Conservation (phyloP, 2,113 vertebrate genomes). For the Enhydra lutris region DNA sequence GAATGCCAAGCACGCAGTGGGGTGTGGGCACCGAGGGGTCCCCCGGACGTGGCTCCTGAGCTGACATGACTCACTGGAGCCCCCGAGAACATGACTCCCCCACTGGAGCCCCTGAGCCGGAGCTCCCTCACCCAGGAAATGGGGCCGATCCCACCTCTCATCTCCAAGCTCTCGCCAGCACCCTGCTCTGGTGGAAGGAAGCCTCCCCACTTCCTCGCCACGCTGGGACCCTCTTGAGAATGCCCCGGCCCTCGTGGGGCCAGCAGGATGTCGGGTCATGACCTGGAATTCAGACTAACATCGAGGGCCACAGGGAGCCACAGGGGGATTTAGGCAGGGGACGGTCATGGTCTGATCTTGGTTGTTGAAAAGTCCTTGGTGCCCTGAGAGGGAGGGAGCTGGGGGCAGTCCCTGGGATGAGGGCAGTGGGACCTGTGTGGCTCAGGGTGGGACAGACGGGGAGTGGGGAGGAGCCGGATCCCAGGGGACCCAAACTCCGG, state of each 20-base stretch:
- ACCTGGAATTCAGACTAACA: accelerated
- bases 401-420: no score
- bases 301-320: not conserved
- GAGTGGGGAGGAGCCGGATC: not conserved
- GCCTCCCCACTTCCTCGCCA: accelerated
- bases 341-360: accelerated
- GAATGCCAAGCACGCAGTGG: accelerated
- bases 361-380: not conserved
- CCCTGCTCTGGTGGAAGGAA: not conserved
- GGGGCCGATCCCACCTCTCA: accelerated
- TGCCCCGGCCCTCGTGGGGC: accelerated
- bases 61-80: accelerated
- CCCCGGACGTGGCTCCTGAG: accelerated
- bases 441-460: no score
- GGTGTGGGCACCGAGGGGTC: not conserved
- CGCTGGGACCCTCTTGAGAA: not conserved
- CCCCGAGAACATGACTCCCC: not conserved
- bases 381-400: not conserved
- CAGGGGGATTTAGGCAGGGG: accelerated
- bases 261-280: accelerated
- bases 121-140: not conserved
- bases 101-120: not conserved
- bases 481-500: no score
- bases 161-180: accelerated
- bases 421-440: no score